Base-by-base conservation (phyloP, 2,113 vertebrate genomes). In the Macrotus californicus region DNA sequence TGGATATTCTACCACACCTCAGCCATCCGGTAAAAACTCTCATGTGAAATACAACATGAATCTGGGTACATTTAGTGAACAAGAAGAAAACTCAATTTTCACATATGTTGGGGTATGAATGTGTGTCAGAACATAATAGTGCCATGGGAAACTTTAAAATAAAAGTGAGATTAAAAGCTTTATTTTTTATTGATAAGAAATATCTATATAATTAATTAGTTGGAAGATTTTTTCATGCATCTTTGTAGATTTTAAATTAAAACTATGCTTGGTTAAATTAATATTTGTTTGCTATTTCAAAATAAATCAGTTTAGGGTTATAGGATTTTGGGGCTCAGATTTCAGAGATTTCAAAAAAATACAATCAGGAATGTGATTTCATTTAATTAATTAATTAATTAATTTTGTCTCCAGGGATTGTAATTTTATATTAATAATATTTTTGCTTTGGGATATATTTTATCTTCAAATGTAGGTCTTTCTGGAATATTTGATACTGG, bases 1-100 rank as follows among this genome's bases (percentile, higher is more conserved):
- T 97, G 99, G 98, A 96, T 99, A 99, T 96, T 98, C 99, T 97
- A 66, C 99, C 93, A 98, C 99, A 34, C 99, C 99, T 96, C 99
- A 99, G 97, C 97, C 99, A 97, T 96, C 99, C 98, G 99, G 99
- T 99, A 98, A 98, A 76, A 96, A 41, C 94, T 92, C 2, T 94
- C 3, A 69, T 41, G 9, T 95, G 41, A 95, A 94, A 54, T 89
- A 87, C 48, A n/a, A 21, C 69, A 36, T 11, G 6, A 89, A 64
- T 75, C 43, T 67, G 70, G 36, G 10, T 73, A 80, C 59, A 89
- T 54, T 89, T 90, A 92, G 48, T 84, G 48, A 94, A 54, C 54
- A 87, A 70, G 13, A 77, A 80, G 61, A 67, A 84, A 88, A 79
- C 21, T 50, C 12, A 48, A 3, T 76, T 87, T 86, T 87, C 24